Evolutionary conservation across 2,888 invertebrate species (phyloP).

Genomic region (Trisateles emortualis): DNA sequence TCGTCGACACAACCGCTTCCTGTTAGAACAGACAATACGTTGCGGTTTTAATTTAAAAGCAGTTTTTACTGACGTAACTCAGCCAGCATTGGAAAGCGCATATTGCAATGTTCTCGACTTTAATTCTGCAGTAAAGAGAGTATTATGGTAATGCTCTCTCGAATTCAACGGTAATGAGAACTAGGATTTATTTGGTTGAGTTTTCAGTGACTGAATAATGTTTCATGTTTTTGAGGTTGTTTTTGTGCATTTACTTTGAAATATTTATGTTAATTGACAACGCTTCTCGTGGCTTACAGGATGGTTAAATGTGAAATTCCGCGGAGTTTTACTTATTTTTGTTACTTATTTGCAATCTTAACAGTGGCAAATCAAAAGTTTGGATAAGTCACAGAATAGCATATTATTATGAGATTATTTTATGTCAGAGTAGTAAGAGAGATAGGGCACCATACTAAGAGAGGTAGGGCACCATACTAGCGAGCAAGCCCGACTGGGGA

Average conservation of each 20-base stretch:
- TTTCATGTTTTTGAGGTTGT: slow-evolving; percentile 6
- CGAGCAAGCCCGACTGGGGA: too few species aligned
- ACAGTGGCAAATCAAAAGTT: too few species aligned
- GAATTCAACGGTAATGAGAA: slow-evolving; percentile 34
- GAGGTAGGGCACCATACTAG: too few species aligned
- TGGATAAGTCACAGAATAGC: too few species aligned
- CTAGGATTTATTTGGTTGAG: slow-evolving; percentile 22
- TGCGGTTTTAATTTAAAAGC: slow-evolving; percentile 60
- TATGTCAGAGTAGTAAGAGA: too few species aligned
- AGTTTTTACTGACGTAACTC: slow-evolving; percentile 47
- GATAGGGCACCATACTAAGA: too few species aligned
- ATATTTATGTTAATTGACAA: background rate
- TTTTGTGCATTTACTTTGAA: background rate
- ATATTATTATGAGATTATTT: too few species aligned
- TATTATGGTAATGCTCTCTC: slow-evolving; percentile 42
- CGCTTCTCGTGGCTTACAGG: background rate
- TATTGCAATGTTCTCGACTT: slow-evolving; percentile 32
- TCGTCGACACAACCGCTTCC: slow-evolving; percentile 54
- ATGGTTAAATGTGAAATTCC: too few species aligned
- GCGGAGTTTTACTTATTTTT: too few species aligned
- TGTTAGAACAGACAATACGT: slow-evolving; percentile 57
- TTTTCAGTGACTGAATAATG: slow-evolving; percentile 12
- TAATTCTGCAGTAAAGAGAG: slow-evolving; percentile 19
- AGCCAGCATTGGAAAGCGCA: slow-evolving; percentile 30
- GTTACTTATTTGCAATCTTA: too few species aligned